Evolutionary conservation across 2,113 vertebrate species (phyloP).

Genomic region (Festucalex cinctus): DNA sequence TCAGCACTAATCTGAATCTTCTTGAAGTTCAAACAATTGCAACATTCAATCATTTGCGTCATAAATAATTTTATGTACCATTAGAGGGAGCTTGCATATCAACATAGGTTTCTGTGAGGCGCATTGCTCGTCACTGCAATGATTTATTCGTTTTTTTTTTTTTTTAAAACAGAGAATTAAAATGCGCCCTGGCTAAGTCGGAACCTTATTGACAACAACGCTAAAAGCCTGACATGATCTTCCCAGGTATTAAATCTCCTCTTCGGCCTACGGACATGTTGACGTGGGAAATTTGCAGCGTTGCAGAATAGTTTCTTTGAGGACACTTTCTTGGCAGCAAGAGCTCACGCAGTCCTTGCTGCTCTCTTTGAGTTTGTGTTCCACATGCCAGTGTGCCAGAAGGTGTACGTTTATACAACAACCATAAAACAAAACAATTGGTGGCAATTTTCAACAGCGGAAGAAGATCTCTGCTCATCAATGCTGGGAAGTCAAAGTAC

Average conservation of each 20-base stretch:
- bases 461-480: too few relatives aligned
- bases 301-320: constrained; percentile 29
- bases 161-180: too few relatives aligned
- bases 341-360: not conserved
- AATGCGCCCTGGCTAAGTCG: constrained; percentile 10
- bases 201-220: constrained; percentile 21
- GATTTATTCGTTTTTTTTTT: too few relatives aligned
- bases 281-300: constrained; percentile 23
- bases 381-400: constrained; percentile 11
- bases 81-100: not conserved
- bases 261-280: not conserved
- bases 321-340: constrained; percentile 16
- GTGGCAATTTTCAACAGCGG: too few relatives aligned
- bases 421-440: not conserved
- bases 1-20: too few relatives aligned
- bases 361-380: constrained; percentile 5
- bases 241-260: constrained; percentile 16
- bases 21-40: too few relatives aligned
- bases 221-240: constrained; percentile 34
- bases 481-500: too few relatives aligned
- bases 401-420: not conserved
- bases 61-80: not conserved
- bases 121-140: too few relatives aligned
- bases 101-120: constrained; percentile 12
- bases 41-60: too few relatives aligned